Conservation (phyloP, 2,888 invertebrate genomes). For the Terebella lapidaria region DNA sequence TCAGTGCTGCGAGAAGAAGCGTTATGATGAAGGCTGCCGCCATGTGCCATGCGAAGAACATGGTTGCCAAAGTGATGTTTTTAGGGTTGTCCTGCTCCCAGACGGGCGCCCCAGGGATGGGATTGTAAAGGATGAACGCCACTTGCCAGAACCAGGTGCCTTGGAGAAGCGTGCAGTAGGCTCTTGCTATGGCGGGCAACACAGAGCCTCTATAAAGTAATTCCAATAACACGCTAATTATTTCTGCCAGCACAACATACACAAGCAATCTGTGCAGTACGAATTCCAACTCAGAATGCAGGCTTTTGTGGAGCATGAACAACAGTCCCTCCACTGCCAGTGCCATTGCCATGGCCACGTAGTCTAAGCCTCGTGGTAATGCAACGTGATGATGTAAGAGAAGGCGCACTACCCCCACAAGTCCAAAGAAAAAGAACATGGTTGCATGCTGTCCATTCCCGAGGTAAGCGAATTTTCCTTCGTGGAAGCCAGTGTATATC, state of each 20-base stretch:
- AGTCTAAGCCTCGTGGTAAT: slow-evolving; percentile 53
- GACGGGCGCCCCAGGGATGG: slow-evolving; percentile 32
- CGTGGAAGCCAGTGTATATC: slow-evolving; percentile 47
- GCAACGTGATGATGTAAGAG: slow-evolving; percentile 41
- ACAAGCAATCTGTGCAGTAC: slow-evolving; percentile 55
- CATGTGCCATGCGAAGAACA: slow-evolving; percentile 50
- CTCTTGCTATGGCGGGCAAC: slow-evolving; percentile 47
- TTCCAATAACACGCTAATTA: slow-evolving; percentile 48
- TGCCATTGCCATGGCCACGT: slow-evolving; percentile 50
- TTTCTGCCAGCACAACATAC: slow-evolving; percentile 47
- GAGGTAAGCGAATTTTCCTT: slow-evolving; percentile 44
- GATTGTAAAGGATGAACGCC: slow-evolving; percentile 57
- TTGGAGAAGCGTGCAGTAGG: slow-evolving; percentile 55
- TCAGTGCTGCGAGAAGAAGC: slow-evolving; percentile 29
- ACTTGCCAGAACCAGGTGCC: slow-evolving; percentile 59
- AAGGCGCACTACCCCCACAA: slow-evolving; percentile 53
- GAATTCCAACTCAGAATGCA: slow-evolving; percentile 45
- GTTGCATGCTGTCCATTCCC: slow-evolving; percentile 57
- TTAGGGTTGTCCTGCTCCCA: slow-evolving; percentile 52
- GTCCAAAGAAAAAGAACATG: slow-evolving; percentile 57
- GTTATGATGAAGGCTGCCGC: slow-evolving; percentile 33
- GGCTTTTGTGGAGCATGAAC: slow-evolving; percentile 57
- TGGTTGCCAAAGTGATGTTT: slow-evolving; percentile 55
- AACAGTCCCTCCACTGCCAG: slow-evolving; percentile 55
- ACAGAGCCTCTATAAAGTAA: slow-evolving; percentile 47